These are phyloP conservation scores for Takifugu flavidus DNA, from an alignment of 2,113 vertebrate genomes.

Conservation along the genomic window DNA sequence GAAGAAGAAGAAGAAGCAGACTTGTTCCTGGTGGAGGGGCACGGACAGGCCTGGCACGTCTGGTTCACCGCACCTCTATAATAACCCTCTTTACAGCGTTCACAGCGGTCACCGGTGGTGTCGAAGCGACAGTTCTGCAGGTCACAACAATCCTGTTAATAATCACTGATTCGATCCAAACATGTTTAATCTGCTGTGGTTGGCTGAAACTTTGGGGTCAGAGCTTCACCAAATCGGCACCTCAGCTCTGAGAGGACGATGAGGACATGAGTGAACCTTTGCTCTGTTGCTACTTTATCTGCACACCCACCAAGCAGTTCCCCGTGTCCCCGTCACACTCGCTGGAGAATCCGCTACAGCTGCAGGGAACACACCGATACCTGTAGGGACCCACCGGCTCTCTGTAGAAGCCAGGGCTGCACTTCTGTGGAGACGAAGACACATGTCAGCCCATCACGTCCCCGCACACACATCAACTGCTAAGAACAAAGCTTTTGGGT, in stretches of 20 bases:
- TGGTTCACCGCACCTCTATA: conserved; percentile 75
- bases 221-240: too few relatives aligned
- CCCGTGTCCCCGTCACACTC: conserved; percentile 80
- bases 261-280: too few relatives aligned
- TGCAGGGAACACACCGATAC: conserved; percentile 81
- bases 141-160: not conserved
- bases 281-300: not conserved
- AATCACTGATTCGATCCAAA: not conserved
- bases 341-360: conserved; percentile 81
- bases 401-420: conserved; percentile 79
- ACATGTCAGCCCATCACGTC: not conserved
- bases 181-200: not conserved
- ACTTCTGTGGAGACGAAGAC: conserved; percentile 66
- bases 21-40: conserved; percentile 80
- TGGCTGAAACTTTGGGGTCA: not conserved
- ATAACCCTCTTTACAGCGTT: conserved; percentile 81
- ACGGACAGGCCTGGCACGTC: conserved; percentile 78
- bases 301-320: conserved; percentile 78
- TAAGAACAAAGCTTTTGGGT: too few relatives aligned
- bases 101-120: conserved; percentile 79
- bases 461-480: not conserved
- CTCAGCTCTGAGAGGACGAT: too few relatives aligned
- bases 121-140: conserved; percentile 80
- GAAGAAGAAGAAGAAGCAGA: conserved; percentile 37
- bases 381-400: conserved; percentile 55